phyloP scores from a whole-genome alignment of 2,797 vertebrate species.

The Natrix natrix region DNA sequence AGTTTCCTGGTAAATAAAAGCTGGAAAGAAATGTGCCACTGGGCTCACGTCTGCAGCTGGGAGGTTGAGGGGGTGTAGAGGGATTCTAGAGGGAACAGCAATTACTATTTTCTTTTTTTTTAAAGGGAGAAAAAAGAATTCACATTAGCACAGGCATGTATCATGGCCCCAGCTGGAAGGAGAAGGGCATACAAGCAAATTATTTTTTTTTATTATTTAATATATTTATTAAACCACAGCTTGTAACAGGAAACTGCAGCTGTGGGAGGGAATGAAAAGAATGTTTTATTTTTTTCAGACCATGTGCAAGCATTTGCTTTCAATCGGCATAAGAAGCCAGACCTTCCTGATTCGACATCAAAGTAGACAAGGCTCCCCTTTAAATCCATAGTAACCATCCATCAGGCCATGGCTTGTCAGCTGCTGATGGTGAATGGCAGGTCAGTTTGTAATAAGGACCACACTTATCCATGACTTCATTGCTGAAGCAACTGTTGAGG shows the following conservation, averaged over 20 bases:
- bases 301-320: constrained; percentile 36
- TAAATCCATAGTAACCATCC: background rate
- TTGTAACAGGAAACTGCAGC: constrained; percentile 48
- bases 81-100: background rate
- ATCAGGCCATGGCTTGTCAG: background rate
- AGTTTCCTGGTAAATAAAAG: constrained; percentile 35
- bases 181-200: constrained; percentile 43
- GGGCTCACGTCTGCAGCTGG: constrained; percentile 41
- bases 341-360: constrained; percentile 50
- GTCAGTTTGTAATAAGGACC: background rate
- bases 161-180: constrained; percentile 52
- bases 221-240: constrained; percentile 52
- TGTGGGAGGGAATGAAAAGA: constrained; percentile 43
- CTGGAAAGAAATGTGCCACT: constrained; percentile 13
- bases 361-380: constrained; percentile 32
- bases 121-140: constrained; percentile 31
- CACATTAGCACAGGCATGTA: constrained; percentile 42
- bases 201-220: constrained; percentile 30
- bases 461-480: background rate
- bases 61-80: background rate
- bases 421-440: background rate
- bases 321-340: constrained; percentile 21
- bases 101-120: constrained; percentile 4
- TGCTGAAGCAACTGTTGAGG: background rate
- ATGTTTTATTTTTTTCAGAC: constrained; percentile 43